These are phyloP conservation scores for Lanius collurio DNA, from an alignment of 2,113 vertebrate species.

Conservation along the genomic window DNA sequence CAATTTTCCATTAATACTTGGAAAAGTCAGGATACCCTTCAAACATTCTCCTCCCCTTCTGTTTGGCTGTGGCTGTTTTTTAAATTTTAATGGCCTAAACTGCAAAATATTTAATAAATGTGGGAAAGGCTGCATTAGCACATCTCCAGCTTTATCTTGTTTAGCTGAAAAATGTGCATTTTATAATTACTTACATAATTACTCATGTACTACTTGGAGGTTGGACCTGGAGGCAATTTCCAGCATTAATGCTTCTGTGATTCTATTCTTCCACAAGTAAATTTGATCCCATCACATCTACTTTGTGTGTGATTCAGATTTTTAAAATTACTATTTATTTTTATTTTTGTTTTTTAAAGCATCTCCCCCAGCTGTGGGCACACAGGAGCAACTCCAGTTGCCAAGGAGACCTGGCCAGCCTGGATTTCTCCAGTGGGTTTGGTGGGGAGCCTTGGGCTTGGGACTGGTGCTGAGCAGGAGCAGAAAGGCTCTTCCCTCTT, in stretches of 20 bases:
- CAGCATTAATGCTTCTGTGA: neutral
- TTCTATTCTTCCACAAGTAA: neutral
- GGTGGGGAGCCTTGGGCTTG: neutral
- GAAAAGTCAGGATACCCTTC: neutral
- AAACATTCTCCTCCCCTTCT: neutral
- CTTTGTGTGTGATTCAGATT: neutral
- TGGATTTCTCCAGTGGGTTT: accelerated
- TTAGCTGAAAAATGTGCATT: neutral
- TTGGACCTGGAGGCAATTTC: neutral
- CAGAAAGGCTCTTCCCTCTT: neutral
- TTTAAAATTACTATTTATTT: neutral
- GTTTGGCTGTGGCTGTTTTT: neutral
- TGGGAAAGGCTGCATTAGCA: neutral
- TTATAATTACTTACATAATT: neutral
- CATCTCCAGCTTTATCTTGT: neutral
- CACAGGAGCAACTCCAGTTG: neutral
- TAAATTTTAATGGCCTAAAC: neutral
- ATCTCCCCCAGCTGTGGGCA: neutral
- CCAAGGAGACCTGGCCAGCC: accelerated
- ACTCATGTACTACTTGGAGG: neutral
- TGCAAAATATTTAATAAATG: neutral
- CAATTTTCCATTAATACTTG: neutral
- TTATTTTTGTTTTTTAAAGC: neutral
- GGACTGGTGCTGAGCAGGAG: neutral
- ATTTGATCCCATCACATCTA: neutral